Conservation (phyloP, 2,797 vertebrate species). For the Pterois miles region DNA sequence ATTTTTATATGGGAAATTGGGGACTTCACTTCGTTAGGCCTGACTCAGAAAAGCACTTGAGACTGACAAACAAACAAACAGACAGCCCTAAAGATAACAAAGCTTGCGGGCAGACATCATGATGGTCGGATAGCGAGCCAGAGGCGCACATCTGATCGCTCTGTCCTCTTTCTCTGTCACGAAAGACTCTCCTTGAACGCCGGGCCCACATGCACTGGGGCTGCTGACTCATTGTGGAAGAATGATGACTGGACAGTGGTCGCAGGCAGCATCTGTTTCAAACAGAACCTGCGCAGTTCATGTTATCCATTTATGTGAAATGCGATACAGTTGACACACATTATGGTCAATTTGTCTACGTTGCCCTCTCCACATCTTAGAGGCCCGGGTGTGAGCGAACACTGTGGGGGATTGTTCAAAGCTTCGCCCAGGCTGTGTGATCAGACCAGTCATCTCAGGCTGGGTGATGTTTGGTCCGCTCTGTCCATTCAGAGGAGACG, state of each 20-base stretch:
- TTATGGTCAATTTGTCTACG: slow-evolving; percentile 38
- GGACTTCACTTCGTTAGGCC: slow-evolving; percentile 60
- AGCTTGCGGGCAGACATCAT: slow-evolving; percentile 58
- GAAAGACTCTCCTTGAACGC: slow-evolving; percentile 17
- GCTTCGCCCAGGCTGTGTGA: slow-evolving; percentile 58
- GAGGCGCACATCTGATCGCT: slow-evolving; percentile 46
- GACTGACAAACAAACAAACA: slow-evolving; percentile 81
- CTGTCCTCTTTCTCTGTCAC: slow-evolving; percentile 44
- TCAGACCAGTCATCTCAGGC: slow-evolving; percentile 64
- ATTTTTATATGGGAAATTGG: slow-evolving; percentile 73
- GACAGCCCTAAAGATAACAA: slow-evolving; percentile 69
- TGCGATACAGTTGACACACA: slow-evolving; percentile 30
- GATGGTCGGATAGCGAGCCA: slow-evolving; percentile 51
- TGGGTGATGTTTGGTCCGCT: slow-evolving; percentile 71
- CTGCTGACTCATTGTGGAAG: slow-evolving; percentile 65
- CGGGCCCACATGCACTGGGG: slow-evolving; percentile 19
- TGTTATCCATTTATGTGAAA: slow-evolving; percentile 44
- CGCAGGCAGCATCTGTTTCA: slow-evolving; percentile 16
- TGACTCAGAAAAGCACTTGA: slow-evolving; percentile 65
- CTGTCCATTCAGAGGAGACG: slow-evolving; percentile 72
- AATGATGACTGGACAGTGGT: slow-evolving; percentile 17
- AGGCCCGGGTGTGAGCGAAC: slow-evolving; percentile 50
- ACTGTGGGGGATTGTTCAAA: slow-evolving; percentile 68
- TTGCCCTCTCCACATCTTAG: slow-evolving; percentile 39
- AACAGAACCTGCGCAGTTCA: slow-evolving; percentile 28